A percentile compares a stretch with the other conserved stretches of the same genome.
Evolutionary conservation across 2,797 vertebrate genomes (phyloP).

Genomic region (Loriculus beryllinus): DNA sequence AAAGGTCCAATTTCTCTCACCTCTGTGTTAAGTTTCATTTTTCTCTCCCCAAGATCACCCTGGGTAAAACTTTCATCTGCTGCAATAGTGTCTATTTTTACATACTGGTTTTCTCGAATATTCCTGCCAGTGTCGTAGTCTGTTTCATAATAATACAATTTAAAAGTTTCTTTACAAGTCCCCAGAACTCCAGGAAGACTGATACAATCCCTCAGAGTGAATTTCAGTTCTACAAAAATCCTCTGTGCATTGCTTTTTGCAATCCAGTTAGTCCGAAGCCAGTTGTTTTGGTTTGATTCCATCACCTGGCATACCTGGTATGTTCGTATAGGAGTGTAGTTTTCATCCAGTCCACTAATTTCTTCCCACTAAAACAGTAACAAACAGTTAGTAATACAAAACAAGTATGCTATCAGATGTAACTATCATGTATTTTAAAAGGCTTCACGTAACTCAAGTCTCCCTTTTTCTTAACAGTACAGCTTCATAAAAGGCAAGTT

Average conservation of each 20-base stretch:
- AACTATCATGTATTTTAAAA: neutral
- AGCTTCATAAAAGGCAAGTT: neutral
- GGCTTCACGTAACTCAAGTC: neutral
- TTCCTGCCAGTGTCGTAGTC: conserved; percentile 95
- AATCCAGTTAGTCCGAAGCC: conserved; percentile 99
- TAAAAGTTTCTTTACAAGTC: conserved; percentile 99
- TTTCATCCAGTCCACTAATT: conserved; percentile 99
- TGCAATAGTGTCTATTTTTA: conserved; percentile 99
- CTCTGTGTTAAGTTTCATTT: conserved; percentile 99
- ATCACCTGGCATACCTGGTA: conserved; percentile 99
- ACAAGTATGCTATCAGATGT: neutral
- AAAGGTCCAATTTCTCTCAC: conserved; percentile 96
- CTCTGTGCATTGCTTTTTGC: conserved; percentile 96
- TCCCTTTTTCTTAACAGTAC: neutral
- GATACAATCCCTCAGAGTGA: conserved; percentile 99
- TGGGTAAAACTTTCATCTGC: conserved; percentile 99
- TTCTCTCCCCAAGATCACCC: conserved; percentile 97
- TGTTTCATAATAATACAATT: conserved; percentile 98
- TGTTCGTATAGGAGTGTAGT: conserved; percentile 97
- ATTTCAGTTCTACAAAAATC: conserved; percentile 99
- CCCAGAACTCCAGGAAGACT: conserved; percentile 98
- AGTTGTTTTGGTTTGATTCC: conserved; percentile 99
- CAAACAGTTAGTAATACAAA: conserved; percentile 50
- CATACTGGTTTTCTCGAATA: conserved; percentile 95
- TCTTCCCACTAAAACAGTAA: conserved; percentile 94